Evolutionary conservation across 2,888 invertebrate species (phyloP), one percentile per base, ranked within the genome.

Genomic region (Tubiluchus corallicola): DNA sequence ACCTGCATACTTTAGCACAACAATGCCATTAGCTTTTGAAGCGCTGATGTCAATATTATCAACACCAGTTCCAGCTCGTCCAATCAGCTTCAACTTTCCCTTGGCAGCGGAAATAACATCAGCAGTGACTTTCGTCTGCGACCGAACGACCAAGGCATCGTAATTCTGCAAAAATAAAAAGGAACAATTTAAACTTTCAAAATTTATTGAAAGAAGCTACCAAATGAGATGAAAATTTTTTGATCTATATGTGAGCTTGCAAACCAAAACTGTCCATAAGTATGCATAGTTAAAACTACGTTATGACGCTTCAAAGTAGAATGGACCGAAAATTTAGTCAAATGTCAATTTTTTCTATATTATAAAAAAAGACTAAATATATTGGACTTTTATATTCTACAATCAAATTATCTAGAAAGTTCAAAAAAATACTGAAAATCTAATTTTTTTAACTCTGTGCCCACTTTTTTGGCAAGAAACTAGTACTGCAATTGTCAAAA

Each of bases 31-130:
- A 51, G 73, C 70, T 0, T 82, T 85, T 3, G 96, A 94, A 3
- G 83, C 79, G 37, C 71, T 67, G 39, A 85, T 76, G 62, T 98
- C 90, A 50, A 98, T 94, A 66, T 96, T 98, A 68, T 98, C 98
- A 3, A 94, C 87, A 2, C 98, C 98, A 2, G 92, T 94, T 3
- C 96, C 96, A n/a, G 96, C 96, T 39, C 96, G 74, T 13, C 88
- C 94, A 38, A 96, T 80, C 16, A 87, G 79, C 66, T 82, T 82
- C 38, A 96, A 68, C 45, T 74, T 75, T 2, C 70, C 70, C 2
- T 76, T 81, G 1, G 77, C 77, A 2, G 67, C 68, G 45, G 74
- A 72, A 48, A 96, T 71, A 20, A 96, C 77, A 51, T 84, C 82
- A 44, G 76, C 75, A 2, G 87, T 87, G 45, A 94, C 88, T 71